Evolutionary conservation across 1,140 invertebrate species (phyloP), one percentile per base, ranked within the genome.

Genomic region (Listronotus oregonensis): DNA sequence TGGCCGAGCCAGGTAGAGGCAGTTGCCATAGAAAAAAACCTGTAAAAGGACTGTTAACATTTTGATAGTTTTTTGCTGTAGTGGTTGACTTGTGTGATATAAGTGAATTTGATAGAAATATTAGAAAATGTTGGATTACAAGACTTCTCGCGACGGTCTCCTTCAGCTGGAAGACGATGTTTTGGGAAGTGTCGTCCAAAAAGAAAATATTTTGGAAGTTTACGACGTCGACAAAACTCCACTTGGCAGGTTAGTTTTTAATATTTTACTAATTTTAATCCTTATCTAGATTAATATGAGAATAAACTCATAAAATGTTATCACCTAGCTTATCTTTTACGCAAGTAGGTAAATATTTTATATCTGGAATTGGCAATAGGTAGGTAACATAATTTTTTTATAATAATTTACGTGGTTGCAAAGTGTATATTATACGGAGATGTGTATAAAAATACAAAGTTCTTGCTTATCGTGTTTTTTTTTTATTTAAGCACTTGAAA

Each of bases 171-270:
- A 82, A 52, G 82, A 85, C 75, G 85, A 85, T 73, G 79, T 82
- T 71, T 78, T 87, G 67, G 80, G 81, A 58, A 81, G 78, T 73
- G 80, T 87, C 70, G 82, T 88, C 71, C 85, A 85, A 64, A 81
- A 82, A 72, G 83, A 85, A 73, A 84, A 85, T 66, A 87, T 88
- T 78, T 83, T 84, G 68, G 83, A 85, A 72, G 82, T 86, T 62
- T 88, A 88, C 78, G 82, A 86, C 76, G 85, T 88, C 71, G 86
- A 88, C 75, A 86, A 87, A 75, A 87, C 85, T 77, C 86, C 86
- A 70, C 87, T 87, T 82, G 86, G 86, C 82, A 87, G 86, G 86
- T 88, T 78, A 76, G 58, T 62, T 51, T 50, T 17, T 43, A 14
- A 11, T 55, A 21, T 43, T 42, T 11, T 57, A 11, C 3, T 11